These are phyloP conservation scores for Trichonephila clavata DNA, from an alignment of 1,140 invertebrate species.

Conservation along the genomic window DNA sequence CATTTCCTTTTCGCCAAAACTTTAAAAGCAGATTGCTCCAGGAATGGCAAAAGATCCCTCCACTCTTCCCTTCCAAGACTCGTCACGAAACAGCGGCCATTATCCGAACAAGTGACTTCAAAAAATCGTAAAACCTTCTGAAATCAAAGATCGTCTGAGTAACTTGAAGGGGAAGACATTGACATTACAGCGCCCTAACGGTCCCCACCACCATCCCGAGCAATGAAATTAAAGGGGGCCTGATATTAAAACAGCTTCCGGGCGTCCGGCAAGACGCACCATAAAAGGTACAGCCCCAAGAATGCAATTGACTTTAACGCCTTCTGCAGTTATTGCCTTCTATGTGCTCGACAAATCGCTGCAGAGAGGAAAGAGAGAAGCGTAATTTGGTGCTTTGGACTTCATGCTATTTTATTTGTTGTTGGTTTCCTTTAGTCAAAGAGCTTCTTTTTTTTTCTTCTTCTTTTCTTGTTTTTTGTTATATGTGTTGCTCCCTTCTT, in stretches of 20 bases:
- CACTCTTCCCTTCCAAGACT: neutral
- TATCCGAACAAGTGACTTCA: conserved; percentile 12
- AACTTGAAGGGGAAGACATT: conserved; percentile 13
- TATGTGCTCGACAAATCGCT: conserved; percentile 37
- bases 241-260: conserved; percentile 61
- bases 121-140: conserved; percentile 38
- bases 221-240: conserved; percentile 62
- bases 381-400: conserved; percentile 32
- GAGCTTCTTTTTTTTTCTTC: neutral
- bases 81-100: conserved; percentile 13
- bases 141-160: conserved; percentile 30
- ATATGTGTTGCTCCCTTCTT: neutral
- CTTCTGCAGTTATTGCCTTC: conserved; percentile 58
- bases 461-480: neutral
- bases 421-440: neutral
- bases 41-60: conserved; percentile 15
- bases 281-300: conserved; percentile 55
- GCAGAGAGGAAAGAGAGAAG: neutral
- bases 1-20: no score
- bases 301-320: conserved; percentile 70
- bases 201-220: neutral
- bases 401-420: conserved; percentile 50
- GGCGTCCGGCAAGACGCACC: neutral
- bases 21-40: neutral
- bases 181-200: conserved; percentile 25